Evolutionary conservation across 2,888 invertebrate genomes (phyloP).

Genomic region (Pristionchus entomophagus): DNA sequence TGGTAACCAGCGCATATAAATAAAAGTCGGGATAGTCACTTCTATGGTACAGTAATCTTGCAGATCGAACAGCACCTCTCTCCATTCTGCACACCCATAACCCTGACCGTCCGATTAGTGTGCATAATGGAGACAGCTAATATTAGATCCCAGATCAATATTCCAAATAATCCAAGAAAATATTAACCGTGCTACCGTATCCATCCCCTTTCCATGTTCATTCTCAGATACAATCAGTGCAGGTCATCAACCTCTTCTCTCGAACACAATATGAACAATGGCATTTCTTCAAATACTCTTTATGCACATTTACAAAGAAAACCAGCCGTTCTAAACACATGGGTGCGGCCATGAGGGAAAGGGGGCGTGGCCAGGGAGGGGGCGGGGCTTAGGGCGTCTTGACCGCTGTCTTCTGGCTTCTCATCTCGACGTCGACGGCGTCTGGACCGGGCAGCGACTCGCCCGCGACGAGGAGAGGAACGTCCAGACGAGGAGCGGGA

Average conservation of each 20-base stretch:
- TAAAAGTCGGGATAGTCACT: too few relatives aligned
- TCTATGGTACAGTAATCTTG: too few relatives aligned
- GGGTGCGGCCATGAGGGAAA: not conserved
- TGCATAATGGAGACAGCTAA: too few relatives aligned
- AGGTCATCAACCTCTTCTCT: not conserved
- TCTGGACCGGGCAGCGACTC: constrained; percentile 32
- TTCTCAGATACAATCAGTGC: too few relatives aligned
- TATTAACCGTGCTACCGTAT: too few relatives aligned
- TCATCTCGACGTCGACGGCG: constrained; percentile 26
- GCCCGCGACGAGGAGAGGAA: not conserved
- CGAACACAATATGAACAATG: not conserved
- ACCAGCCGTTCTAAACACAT: not conserved
- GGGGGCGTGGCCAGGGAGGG: not conserved
- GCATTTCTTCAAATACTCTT: not conserved
- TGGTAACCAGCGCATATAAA: too few relatives aligned
- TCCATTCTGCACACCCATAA: too few relatives aligned
- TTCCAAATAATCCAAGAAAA: too few relatives aligned
- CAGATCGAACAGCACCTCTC: too few relatives aligned
- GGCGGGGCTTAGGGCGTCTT: constrained; percentile 10
- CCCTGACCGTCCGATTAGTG: too few relatives aligned
- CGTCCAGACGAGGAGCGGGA: not conserved
- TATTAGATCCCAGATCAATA: too few relatives aligned
- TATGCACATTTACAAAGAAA: constrained; percentile 25
- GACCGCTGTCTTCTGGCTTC: not conserved
- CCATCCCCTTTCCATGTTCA: too few relatives aligned